Base-by-base conservation (phyloP, 1,140 invertebrate genomes). In the Pachyrhynchus sulphureomaculatus region DNA sequence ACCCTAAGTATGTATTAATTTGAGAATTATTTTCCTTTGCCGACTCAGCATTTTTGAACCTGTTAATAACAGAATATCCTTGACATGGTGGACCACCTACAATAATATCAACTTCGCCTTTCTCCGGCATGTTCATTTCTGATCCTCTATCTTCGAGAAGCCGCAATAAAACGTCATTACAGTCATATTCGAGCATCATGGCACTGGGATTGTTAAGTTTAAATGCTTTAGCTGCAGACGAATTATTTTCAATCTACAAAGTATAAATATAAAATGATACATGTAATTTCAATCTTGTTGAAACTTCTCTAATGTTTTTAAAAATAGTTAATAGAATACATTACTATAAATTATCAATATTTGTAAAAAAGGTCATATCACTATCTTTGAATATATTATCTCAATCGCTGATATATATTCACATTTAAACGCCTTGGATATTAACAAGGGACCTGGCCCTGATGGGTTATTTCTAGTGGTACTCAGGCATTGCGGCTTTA, bases 1-100 rank as follows among this genome's bases (percentile, higher is more conserved):
- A 94, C n/a, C 90, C 91, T 2, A 95, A 78, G 73, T 86, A 93
- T 0, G 90, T 87, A 0, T 88, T 88, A 15, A 95, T 86, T 2
- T 94, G 77, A 0, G 91, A 93, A 75, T 93, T 94, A 81, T 93
- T 93, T 66, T 94, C 93, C 23, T 86, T 80, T 0, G 91, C 92
- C 75, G 92, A 93, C 65, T 93, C 87, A 12, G 89, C 76, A 0
- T 84, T 86, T 76, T 91, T 93, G 72, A 94, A 94, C 13, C 91
- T 79, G 77, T 94, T 95, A 89, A 95, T 92, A 18, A 88, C 88
- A 62, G 88, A 91, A 74, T 93, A 95, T 0, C 92, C 92, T 77
- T 95, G 92, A 74, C 92, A 95, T 1, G 92, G 92, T n/a, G 92
- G 92, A 2, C 92, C 92, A 33, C 91, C 92, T 73, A 90, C 91